Percentiles rank a stretch among this genome's conserved stretches.
phyloP scores from a whole-genome alignment of 1,140 invertebrate species.

The Capitella teleta region DNA sequence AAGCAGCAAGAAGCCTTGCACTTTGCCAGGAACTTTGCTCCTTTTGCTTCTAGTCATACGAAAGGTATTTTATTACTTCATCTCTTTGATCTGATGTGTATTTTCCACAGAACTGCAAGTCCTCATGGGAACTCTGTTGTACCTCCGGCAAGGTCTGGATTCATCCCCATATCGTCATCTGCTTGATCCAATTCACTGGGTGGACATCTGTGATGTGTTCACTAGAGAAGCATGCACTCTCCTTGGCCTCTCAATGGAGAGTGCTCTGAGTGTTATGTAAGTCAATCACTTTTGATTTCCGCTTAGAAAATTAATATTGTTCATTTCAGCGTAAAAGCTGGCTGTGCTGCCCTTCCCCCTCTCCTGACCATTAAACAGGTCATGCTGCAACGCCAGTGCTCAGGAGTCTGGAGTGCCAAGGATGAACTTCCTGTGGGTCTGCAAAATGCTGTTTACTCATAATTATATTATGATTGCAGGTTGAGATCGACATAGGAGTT shows the following conservation, averaged over 20 bases:
- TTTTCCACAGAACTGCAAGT: constrained; percentile 59
- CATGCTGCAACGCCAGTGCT: constrained; percentile 88
- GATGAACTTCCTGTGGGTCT: constrained; percentile 83
- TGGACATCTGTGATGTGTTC: constrained; percentile 80
- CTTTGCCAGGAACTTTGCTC: constrained; percentile 78
- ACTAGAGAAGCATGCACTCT: constrained; percentile 82
- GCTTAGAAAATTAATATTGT: background rate
- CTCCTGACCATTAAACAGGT: constrained; percentile 88
- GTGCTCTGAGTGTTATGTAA: constrained; percentile 53
- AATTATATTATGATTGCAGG: constrained; percentile 47
- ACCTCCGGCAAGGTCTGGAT: constrained; percentile 63
- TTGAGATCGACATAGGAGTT: constrained; percentile 79
- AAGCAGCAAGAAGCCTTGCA: constrained; percentile 65
- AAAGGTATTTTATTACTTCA: constrained; percentile 52
- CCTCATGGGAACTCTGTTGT: constrained; percentile 78
- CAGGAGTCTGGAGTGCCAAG: constrained; percentile 84
- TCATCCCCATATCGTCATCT: constrained; percentile 72
- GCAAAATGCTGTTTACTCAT: background rate
- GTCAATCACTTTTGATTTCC: constrained; percentile 26
- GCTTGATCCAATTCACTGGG: constrained; percentile 67
- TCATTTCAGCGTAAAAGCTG: constrained; percentile 66
- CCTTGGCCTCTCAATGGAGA: constrained; percentile 78
- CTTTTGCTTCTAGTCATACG: constrained; percentile 67
- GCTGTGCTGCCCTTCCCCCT: constrained; percentile 83
- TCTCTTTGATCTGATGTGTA: background rate